Conservation (phyloP, 1,140 invertebrate genomes). For the Hydropsyche tenuis region DNA sequence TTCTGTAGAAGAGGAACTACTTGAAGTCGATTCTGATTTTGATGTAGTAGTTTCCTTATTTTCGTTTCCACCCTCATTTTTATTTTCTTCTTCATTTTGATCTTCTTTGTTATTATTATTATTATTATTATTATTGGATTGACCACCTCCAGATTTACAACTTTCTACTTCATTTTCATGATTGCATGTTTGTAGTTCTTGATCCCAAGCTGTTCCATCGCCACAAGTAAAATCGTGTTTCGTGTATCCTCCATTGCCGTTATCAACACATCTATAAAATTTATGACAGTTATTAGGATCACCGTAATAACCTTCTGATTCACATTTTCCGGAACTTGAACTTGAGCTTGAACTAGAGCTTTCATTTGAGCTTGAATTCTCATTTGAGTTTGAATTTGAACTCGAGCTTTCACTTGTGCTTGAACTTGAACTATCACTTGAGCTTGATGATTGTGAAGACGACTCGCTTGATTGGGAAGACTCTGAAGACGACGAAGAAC, state of each 20-base stretch:
- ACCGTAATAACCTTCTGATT: slow-evolving; percentile 65
- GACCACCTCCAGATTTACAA: slow-evolving; percentile 51
- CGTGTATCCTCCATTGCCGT: slow-evolving; percentile 63
- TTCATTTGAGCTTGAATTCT: slow-evolving; percentile 40
- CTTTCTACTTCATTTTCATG: slow-evolving; percentile 53
- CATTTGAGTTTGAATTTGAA: slow-evolving; percentile 24
- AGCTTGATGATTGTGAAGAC: slow-evolving; percentile 13
- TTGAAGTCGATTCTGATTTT: slow-evolving; percentile 26
- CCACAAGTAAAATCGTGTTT: slow-evolving; percentile 71
- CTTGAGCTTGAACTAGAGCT: slow-evolving; percentile 44
- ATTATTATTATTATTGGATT: slow-evolving; percentile 43
- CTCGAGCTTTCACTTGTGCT: slow-evolving; percentile 40
- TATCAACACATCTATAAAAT: slow-evolving; percentile 73
- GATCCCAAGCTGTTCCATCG: slow-evolving; percentile 71
- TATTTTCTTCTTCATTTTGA: neutral
- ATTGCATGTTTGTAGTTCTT: slow-evolving; percentile 67
- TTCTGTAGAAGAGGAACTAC: slow-evolving; percentile 38
- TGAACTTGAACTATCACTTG: slow-evolving; percentile 35
- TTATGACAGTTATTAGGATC: slow-evolving; percentile 68
- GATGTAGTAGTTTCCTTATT: slow-evolving; percentile 16
- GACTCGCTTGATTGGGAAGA: slow-evolving; percentile 30
- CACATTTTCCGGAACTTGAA: slow-evolving; percentile 45
- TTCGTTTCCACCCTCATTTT: slow-evolving; percentile 20
- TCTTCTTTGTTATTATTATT: slow-evolving; percentile 34
- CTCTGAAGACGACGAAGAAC: slow-evolving; percentile 19